phyloP scores from a whole-genome alignment of 2,113 vertebrate species.

The Beaufortia kweichowensis region DNA sequence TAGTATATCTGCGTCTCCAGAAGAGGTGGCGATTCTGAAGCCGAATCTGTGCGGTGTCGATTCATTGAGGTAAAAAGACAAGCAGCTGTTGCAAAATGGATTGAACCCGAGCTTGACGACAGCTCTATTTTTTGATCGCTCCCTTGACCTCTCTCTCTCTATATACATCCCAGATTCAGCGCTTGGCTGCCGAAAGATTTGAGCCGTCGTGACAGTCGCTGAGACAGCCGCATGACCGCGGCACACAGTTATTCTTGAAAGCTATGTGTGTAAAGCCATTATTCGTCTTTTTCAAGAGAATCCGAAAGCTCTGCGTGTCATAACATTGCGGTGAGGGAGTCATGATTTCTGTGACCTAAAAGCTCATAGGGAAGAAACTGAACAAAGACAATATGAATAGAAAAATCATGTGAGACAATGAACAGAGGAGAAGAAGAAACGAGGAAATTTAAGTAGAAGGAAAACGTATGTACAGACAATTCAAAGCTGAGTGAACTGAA shows the following conservation, averaged over 20 bases:
- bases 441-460: neutral
- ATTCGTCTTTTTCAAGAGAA: slow-evolving; percentile 15
- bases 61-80: neutral
- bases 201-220: neutral
- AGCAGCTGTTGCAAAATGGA: neutral
- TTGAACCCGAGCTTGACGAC: neutral
- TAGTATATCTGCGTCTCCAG: slow-evolving; percentile 1
- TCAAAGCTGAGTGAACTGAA: too few relatives aligned
- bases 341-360: slow-evolving; percentile 35
- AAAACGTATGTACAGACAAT: neutral
- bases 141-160: neutral
- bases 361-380: neutral
- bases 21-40: neutral
- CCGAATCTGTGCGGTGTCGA: neutral
- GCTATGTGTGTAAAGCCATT: slow-evolving; percentile 19
- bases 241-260: neutral
- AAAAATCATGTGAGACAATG: neutral
- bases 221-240: slow-evolving; percentile 5
- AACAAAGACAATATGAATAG: slow-evolving; percentile 10
- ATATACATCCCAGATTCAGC: neutral
- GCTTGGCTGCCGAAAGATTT: slow-evolving; percentile 2
- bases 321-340: slow-evolving; percentile 22
- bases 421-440: neutral
- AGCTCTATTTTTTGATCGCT: slow-evolving; percentile 15
- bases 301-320: slow-evolving; percentile 28